A percentile compares a stretch with the other conserved stretches of the same genome.
Evolutionary conservation across 2,797 vertebrate species (phyloP).

Genomic region (Chromobotia macracanthus): DNA sequence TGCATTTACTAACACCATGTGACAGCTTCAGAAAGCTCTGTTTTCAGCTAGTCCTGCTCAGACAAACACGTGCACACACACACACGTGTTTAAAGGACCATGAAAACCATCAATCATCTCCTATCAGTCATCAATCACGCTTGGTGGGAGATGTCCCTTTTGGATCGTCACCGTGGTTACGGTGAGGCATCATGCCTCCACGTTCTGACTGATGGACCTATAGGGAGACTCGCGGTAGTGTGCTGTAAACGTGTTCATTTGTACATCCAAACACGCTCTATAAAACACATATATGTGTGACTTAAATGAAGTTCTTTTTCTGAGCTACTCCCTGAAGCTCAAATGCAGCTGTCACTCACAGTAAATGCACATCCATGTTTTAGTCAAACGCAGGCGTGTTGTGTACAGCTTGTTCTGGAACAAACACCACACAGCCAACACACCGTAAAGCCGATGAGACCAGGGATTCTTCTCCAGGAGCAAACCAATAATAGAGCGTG

Average conservation of each 20-base stretch:
- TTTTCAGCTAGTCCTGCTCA: too few relatives aligned
- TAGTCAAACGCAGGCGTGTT: constrained; percentile 48
- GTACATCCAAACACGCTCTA: neutral
- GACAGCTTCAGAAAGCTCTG: constrained; percentile 39
- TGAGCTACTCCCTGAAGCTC: constrained; percentile 45
- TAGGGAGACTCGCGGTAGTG: constrained; percentile 6
- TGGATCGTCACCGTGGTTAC: constrained; percentile 41
- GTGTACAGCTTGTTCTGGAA: constrained; percentile 32
- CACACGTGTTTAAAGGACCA: constrained; percentile 10
- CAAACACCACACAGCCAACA: constrained; percentile 39
- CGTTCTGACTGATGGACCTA: constrained; percentile 17
- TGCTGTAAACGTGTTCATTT: constrained; percentile 32
- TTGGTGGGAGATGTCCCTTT: constrained; percentile 47
- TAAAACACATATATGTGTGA: neutral
- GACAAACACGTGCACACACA: too few relatives aligned
- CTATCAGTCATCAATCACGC: constrained; percentile 54
- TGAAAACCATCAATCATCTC: constrained; percentile 53
- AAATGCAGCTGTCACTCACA: constrained; percentile 41
- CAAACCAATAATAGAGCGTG: neutral
- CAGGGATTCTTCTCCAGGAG: constrained; percentile 30
- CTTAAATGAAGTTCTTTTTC: constrained; percentile 42
- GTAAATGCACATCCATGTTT: constrained; percentile 51
- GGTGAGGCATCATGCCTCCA: too few relatives aligned
- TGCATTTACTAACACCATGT: constrained; percentile 17
- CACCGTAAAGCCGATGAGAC: constrained; percentile 28